Conservation (phyloP, 2,113 vertebrate species). For the Pelmatolapia mariae region DNA sequence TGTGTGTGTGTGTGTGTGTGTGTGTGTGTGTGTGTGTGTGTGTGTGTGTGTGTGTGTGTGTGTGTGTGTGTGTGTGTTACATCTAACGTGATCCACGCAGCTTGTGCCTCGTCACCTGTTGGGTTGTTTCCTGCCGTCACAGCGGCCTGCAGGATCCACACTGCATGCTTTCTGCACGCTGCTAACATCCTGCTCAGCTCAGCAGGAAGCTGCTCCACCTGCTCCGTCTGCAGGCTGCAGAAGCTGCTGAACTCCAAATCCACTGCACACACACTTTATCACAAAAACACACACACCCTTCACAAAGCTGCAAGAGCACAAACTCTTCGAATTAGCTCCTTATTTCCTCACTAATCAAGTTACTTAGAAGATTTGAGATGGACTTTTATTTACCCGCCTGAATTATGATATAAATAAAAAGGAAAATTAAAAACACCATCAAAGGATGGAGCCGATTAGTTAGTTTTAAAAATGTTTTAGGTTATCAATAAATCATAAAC, state of each 20-base stretch:
- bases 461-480: background rate
- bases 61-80: background rate
- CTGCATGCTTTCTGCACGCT: slow-evolving; percentile 8
- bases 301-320: background rate
- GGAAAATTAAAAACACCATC: background rate
- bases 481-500: background rate
- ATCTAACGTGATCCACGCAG: background rate
- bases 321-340: background rate
- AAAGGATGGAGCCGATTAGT: background rate
- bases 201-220: slow-evolving; percentile 35
- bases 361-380: background rate
- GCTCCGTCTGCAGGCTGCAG: background rate
- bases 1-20: background rate
- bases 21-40: background rate
- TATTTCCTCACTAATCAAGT: background rate
- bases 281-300: background rate
- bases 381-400: background rate
- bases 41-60: background rate
- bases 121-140: background rate
- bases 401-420: background rate
- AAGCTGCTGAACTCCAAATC: background rate
- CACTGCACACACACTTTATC: background rate
- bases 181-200: background rate
- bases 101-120: background rate
- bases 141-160: background rate